Percentiles rank a stretch among this genome's conserved stretches.
Conservation (phyloP, 1,140 invertebrate species). For the Manduca sexta region DNA sequence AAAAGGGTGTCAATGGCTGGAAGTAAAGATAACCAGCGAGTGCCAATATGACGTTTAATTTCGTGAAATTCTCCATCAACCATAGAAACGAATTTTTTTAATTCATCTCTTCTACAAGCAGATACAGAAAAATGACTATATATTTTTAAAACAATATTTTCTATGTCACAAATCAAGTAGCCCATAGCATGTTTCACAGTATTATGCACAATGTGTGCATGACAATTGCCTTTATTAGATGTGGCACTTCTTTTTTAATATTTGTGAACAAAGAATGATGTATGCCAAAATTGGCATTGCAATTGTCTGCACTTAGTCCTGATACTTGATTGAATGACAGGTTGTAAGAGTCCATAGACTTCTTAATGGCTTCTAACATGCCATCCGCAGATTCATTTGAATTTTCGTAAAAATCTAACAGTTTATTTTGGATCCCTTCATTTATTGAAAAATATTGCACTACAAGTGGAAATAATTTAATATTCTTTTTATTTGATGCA, state of each 20-base stretch:
- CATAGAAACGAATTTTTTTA: constrained; percentile 25
- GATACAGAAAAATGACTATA: constrained; percentile 24
- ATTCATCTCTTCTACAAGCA: constrained; percentile 29
- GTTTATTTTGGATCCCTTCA: constrained; percentile 28
- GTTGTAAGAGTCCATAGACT: constrained; percentile 17
- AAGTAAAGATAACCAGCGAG: constrained; percentile 23
- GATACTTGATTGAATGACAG: constrained; percentile 21
- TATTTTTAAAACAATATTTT: constrained; percentile 33
- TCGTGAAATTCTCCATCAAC: constrained; percentile 30
- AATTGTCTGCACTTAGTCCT: constrained; percentile 25
- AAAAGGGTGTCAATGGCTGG: constrained; percentile 27
- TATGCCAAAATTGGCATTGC: constrained; percentile 29
- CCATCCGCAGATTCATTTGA: constrained; percentile 28
- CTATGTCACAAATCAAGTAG: constrained; percentile 22
- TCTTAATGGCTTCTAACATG: constrained; percentile 35
- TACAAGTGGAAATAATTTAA: constrained; percentile 29
- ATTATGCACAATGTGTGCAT: constrained; percentile 30
- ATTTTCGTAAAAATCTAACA: constrained; percentile 32
- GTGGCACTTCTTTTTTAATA: constrained; percentile 19
- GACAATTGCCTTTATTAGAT: constrained; percentile 30
- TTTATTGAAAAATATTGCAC: constrained; percentile 27
- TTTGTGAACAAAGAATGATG: constrained; percentile 26
- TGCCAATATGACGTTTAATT: constrained; percentile 25
- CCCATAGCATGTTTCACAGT: constrained; percentile 23
- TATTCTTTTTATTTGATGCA: constrained; percentile 30